Base-by-base conservation (phyloP, 2,797 vertebrate genomes). In the Myotis pilosus region DNA sequence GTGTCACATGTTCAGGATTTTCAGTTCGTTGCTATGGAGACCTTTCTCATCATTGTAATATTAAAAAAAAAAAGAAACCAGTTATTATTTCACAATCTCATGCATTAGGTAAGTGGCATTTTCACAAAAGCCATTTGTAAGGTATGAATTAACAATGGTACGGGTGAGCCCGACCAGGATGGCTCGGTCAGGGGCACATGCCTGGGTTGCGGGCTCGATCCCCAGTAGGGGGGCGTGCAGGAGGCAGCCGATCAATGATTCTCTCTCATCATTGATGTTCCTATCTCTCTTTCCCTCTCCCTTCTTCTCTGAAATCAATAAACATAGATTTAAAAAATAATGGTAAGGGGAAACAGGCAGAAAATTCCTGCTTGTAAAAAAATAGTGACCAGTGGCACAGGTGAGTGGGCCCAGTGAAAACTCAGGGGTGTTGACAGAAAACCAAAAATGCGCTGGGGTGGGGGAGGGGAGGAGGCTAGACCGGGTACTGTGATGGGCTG, bases 21-120 rank as follows among this genome's bases (percentile, higher is more conserved):
- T 75, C 71, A 20, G 10, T 87, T 64, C 16, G 91, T 96, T 96
- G 83, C 92, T 90, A 93, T 95, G 83, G 96, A 87, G 72, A 96
- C 74, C 51, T 82, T 95, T 81, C 53, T 88, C 74, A 41, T 90
- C 57, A 11, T 81, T 60, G 25, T 90, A 87, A 1, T 92, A n/a
- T 80, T 51, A 91, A 51, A 41, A 41, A 87, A 68, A 71, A 41
- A 13, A 11, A 68, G 81, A 44, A 15, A 11, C 22, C 28, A 51
- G 60, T 94, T 78, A 93, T 88, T 93, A 57, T 89, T 92, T 91
- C 28, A 53, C 25, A 47, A 30, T 55, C 92, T 91, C 66, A 33
- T 90, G 36, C 55, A 53, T 85, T 87, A 93, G 76, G 72, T 62
- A 93, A 86, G 28, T 68, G 49, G 0, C 41, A 74, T 87, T 95